These are phyloP conservation scores for Sander lucioperca DNA, from an alignment of 2,113 vertebrate genomes.

Conservation along the genomic window DNA sequence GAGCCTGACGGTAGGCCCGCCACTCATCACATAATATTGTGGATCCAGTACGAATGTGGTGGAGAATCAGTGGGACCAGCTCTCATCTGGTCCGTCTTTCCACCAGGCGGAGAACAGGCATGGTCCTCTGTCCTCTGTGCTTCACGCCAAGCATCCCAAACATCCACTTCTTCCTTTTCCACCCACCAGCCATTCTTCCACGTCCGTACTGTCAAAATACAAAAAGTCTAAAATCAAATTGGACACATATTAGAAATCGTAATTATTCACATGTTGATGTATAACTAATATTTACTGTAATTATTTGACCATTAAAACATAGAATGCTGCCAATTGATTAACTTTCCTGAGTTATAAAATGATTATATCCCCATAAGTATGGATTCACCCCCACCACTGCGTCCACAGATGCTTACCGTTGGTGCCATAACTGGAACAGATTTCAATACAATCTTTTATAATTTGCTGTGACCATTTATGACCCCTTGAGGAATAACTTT, in stretches of 20 bases:
- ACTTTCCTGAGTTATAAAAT: neutral
- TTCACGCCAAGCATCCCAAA: neutral
- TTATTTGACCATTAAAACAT: neutral
- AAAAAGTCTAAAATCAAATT: no score
- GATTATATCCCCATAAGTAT: neutral
- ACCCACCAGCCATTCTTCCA: slow-evolving; percentile 5
- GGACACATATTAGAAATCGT: neutral
- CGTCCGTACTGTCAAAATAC: neutral
- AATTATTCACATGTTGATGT: neutral
- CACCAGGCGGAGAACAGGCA: neutral
- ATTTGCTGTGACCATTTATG: no score
- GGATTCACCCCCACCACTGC: neutral
- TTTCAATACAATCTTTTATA: no score
- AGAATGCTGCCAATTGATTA: neutral
- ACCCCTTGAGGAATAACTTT: no score
- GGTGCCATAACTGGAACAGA: no score
- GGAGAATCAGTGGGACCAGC: neutral
- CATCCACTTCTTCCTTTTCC: neutral
- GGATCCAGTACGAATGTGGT: neutral
- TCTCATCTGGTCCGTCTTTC: neutral
- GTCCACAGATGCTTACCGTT: no score
- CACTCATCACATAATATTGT: no score
- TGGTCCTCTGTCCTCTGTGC: neutral
- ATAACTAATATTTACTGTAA: neutral
- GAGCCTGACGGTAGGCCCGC: no score